These are phyloP conservation scores for Neosilurus mollespiculum DNA, from an alignment of 2,797 vertebrate genomes.

Conservation along the genomic window DNA sequence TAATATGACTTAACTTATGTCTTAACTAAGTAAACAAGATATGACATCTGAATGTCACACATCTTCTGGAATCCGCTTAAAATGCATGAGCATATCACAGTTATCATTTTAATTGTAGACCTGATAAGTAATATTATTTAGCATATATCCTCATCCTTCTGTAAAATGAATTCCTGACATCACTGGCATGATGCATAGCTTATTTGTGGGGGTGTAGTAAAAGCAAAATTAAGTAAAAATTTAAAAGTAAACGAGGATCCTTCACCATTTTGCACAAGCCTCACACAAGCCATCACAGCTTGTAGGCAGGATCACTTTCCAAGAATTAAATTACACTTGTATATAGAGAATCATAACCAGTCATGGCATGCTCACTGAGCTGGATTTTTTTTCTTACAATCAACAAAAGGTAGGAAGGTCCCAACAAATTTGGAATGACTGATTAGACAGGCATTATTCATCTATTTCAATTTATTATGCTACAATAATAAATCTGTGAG, in stretches of 20 bases:
- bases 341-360: background rate
- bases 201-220: background rate
- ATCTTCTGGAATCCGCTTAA: background rate
- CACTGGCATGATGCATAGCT: background rate
- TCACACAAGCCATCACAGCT: background rate
- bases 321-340: background rate
- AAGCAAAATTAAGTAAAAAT: background rate
- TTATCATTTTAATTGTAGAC: background rate
- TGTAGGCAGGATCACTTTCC: background rate
- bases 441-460: background rate
- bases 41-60: background rate
- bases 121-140: background rate
- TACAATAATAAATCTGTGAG: background rate
- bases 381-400: background rate
- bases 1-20: background rate
- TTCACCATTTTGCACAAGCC: background rate
- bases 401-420: background rate
- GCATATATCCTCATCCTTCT: background rate
- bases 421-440: background rate
- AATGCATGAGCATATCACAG: background rate
- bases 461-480: background rate
- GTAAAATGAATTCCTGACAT: constrained; percentile 1
- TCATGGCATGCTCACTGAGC: background rate
- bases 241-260: background rate
- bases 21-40: background rate